phyloP scores from a whole-genome alignment of 2,888 invertebrate genomes.

The Meteorus cinctellus region DNA sequence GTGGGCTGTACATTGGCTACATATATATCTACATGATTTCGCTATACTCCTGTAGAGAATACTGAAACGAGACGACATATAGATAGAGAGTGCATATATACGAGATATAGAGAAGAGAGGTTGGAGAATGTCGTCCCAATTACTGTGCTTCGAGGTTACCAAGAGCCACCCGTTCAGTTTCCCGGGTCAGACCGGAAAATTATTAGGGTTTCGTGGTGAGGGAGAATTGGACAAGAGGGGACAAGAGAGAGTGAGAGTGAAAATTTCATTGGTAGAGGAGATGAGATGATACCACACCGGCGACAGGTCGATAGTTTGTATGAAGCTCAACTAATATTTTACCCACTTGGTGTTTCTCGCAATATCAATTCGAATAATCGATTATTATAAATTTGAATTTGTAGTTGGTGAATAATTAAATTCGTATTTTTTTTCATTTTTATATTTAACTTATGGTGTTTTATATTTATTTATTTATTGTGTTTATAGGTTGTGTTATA shows the following conservation, averaged over 20 bases:
- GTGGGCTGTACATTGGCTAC: constrained; percentile 33
- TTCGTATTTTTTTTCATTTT: background rate
- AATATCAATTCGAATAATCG: background rate
- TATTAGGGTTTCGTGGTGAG: constrained; percentile 47
- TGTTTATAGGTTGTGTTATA: no score
- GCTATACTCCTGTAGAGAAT: background rate
- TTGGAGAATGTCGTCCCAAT: constrained; percentile 50
- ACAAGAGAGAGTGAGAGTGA: background rate
- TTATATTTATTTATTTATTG: no score
- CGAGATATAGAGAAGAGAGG: constrained; percentile 22
- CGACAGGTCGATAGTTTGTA: constrained; percentile 34
- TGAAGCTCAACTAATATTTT: constrained; percentile 23
- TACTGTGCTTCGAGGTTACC: constrained; percentile 47
- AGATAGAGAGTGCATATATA: constrained; percentile 27
- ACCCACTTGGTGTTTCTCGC: constrained; percentile 2
- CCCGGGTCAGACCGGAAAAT: constrained; percentile 54
- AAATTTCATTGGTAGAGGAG: constrained; percentile 27
- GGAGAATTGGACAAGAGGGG: constrained; percentile 36
- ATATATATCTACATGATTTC: constrained; percentile 2
- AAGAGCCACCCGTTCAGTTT: constrained; percentile 42
- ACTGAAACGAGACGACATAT: background rate
- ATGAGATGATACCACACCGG: constrained; percentile 47
- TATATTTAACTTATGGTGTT: background rate
- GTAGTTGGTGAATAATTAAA: background rate
- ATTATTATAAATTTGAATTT: background rate